These are phyloP conservation scores for Neuroscelio doddi DNA, from an alignment of 2,888 invertebrate species.

Conservation along the genomic window DNA sequence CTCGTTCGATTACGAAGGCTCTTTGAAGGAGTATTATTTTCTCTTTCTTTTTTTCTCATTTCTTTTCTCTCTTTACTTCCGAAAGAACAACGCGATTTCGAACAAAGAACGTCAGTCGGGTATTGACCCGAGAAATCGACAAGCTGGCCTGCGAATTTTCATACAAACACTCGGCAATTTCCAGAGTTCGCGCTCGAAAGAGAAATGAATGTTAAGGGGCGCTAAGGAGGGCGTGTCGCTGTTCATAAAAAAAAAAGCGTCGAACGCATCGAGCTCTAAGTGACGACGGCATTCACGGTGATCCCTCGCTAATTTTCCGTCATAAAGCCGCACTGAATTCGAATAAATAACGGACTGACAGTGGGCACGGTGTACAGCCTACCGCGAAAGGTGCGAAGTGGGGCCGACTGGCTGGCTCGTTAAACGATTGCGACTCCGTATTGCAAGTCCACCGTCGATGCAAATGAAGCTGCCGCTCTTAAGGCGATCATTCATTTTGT, in stretches of 20 bases:
- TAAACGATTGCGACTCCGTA: conserved; percentile 24
- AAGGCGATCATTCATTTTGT: conserved; percentile 35
- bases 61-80: not conserved
- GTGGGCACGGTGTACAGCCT: conserved; percentile 53
- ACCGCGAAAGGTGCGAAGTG: conserved; percentile 61
- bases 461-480: conserved; percentile 54
- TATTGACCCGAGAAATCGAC: not conserved
- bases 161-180: conserved; percentile 42
- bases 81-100: not conserved
- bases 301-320: conserved; percentile 66
- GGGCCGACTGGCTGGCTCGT: conserved; percentile 40
- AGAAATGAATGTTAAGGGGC: conserved; percentile 65
- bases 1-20: too few species aligned
- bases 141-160: conserved; percentile 33
- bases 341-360: conserved; percentile 65
- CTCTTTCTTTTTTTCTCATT: not conserved
- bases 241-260: conserved; percentile 55
- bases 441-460: conserved; percentile 47
- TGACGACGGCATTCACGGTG: conserved; percentile 60
- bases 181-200: conserved; percentile 35
- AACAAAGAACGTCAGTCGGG: conserved; percentile 1
- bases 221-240: conserved; percentile 67
- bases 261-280: conserved; percentile 65
- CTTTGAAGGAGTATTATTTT: too few species aligned
- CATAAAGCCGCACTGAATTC: conserved; percentile 64